Conservation (phyloP, 35 echinoderm and acorn worm genomes). For the Chiridota heheva region DNA sequence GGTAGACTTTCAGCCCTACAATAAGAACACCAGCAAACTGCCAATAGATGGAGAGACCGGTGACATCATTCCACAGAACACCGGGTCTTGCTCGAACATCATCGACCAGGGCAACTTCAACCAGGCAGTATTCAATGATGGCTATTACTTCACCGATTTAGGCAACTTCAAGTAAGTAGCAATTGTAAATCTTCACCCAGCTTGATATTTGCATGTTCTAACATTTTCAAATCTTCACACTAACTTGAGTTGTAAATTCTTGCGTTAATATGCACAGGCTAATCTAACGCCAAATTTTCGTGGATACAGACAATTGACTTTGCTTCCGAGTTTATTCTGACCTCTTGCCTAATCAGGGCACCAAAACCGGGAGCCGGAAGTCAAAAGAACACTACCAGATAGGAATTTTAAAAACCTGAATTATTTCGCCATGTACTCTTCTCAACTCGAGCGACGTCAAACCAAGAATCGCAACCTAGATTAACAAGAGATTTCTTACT, state of each 20-base stretch:
- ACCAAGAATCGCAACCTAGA: no score
- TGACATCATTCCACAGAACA: conserved; percentile 69
- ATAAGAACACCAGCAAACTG: neutral
- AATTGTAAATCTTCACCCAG: neutral
- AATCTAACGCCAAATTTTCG: no score
- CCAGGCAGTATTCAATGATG: conserved; percentile 14
- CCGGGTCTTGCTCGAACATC: conserved; percentile 71
- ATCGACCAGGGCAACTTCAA: conserved; percentile 31
- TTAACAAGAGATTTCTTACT: no score
- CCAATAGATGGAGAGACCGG: conserved; percentile 61
- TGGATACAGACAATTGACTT: no score
- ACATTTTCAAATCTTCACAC: no score
- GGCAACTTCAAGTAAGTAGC: conserved; percentile 73
- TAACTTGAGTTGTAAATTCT: neutral
- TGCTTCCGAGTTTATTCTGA: no score
- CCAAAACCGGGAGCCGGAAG: no score
- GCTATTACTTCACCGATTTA: conserved; percentile 61
- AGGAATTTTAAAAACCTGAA: no score
- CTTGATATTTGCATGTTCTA: neutral
- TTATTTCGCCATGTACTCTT: no score
- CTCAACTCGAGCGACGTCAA: no score
- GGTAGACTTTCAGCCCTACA: conserved; percentile 78
- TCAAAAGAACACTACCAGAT: no score
- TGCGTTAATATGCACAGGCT: neutral
- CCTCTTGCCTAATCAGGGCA: no score